These are phyloP conservation scores for Ascidia mentula DNA, from an alignment of 23 tunicate species.

Conservation along the genomic window DNA sequence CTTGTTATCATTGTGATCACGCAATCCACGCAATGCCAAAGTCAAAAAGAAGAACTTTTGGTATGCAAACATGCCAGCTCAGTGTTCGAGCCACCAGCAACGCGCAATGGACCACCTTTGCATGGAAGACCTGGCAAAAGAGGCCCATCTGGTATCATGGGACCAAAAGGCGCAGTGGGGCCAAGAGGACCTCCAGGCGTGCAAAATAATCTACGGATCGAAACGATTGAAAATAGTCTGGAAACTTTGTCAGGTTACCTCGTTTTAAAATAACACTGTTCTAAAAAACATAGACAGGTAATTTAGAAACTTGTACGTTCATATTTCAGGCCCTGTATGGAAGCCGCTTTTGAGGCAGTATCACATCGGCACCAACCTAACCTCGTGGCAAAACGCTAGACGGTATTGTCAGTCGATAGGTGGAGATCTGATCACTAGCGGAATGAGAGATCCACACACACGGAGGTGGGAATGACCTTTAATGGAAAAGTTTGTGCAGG, in stretches of 20 bases:
- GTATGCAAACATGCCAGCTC: neutral
- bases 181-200: neutral
- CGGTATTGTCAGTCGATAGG: neutral
- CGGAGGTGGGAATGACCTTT: neutral
- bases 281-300: neutral
- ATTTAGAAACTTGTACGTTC: neutral
- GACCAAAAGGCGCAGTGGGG: neutral
- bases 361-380: neutral
- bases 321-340: neutral
- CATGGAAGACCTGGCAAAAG: neutral
- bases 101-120: neutral
- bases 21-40: too few species aligned
- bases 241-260: too few species aligned
- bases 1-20: too few species aligned
- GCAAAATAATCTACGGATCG: neutral
- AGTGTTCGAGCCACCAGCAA: neutral
- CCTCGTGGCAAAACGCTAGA: neutral
- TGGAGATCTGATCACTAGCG: neutral
- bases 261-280: too few species aligned
- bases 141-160: neutral
- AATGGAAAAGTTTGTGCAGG: too few species aligned
- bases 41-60: neutral
- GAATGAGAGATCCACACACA: constrained; percentile 10
- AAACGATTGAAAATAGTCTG: too few species aligned
- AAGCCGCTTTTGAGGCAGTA: neutral